phyloP scores from a whole-genome alignment of 2,797 vertebrate genomes.

The Distichodus sexfasciatus region DNA sequence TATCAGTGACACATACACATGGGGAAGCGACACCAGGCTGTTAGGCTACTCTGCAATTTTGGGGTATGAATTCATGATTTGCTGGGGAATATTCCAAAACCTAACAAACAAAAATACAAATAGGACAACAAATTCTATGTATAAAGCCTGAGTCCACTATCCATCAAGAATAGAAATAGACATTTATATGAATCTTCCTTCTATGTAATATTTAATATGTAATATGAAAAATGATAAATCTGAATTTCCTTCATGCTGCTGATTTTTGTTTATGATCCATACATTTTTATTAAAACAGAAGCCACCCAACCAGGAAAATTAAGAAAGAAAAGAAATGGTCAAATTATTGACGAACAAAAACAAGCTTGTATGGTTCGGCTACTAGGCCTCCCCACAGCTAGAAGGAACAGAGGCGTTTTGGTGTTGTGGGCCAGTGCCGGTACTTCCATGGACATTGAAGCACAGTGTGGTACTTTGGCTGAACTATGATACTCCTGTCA shows the following conservation, averaged over 20 bases:
- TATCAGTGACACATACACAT: background rate
- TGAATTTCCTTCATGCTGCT: too few species aligned
- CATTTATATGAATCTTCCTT: too few species aligned
- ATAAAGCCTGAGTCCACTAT: background rate
- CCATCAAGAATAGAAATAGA: too few species aligned
- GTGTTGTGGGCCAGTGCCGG: conserved; percentile 25
- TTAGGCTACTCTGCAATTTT: conserved; percentile 13
- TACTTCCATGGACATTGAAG: conserved; percentile 38
- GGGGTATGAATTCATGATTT: conserved; percentile 31
- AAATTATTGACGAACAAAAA: conserved; percentile 36
- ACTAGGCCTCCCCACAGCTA: conserved; percentile 24
- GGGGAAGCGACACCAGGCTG: background rate
- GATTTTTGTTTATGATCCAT: too few species aligned
- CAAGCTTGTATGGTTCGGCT: conserved; percentile 45
- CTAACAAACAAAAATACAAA: conserved; percentile 40
- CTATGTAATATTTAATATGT: too few species aligned
- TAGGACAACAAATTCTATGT: background rate
- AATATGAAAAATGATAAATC: too few species aligned
- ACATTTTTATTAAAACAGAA: too few species aligned
- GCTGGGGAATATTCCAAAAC: conserved; percentile 25
- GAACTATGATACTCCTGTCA: conserved; percentile 51
- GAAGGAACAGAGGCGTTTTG: conserved; percentile 30
- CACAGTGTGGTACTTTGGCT: conserved; percentile 51
- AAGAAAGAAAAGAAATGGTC: conserved; percentile 12
- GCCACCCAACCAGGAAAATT: too few species aligned